phyloP scores from a whole-genome alignment of 2,888 invertebrate genomes.

The Agrotis ipsilon region DNA sequence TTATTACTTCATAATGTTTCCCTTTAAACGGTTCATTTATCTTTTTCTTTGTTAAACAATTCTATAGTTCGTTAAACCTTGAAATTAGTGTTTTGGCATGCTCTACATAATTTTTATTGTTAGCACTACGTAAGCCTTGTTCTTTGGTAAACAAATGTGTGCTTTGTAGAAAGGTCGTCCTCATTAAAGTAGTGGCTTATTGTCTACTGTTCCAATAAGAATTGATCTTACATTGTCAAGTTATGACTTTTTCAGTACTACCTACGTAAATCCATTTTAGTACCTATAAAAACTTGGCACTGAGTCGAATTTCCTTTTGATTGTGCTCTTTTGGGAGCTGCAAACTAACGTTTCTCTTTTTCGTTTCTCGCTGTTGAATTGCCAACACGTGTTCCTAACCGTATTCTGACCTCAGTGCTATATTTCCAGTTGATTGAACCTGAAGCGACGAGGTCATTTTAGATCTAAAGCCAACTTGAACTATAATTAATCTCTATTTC shows the following conservation, averaged over 20 bases:
- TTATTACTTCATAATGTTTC: slow-evolving; percentile 47
- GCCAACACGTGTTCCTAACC: slow-evolving; percentile 9
- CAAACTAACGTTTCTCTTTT: slow-evolving; percentile 5
- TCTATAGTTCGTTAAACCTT: slow-evolving; percentile 49
- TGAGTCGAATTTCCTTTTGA: slow-evolving; percentile 26
- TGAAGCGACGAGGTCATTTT: neutral
- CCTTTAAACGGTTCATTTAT: slow-evolving; percentile 37
- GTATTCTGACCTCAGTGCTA: neutral
- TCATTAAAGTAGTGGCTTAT: slow-evolving; percentile 26
- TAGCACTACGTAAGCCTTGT: slow-evolving; percentile 51
- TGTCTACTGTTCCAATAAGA: slow-evolving; percentile 6
- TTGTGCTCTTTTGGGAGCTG: slow-evolving; percentile 15
- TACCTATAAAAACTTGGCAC: slow-evolving; percentile 35
- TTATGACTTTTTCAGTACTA: slow-evolving; percentile 24
- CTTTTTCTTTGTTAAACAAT: slow-evolving; percentile 45
- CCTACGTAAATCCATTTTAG: slow-evolving; percentile 33
- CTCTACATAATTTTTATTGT: slow-evolving; percentile 64
- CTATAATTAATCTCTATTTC: neutral
- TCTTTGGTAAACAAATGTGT: slow-evolving; percentile 51
- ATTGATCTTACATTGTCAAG: slow-evolving; percentile 22
- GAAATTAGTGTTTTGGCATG: slow-evolving; percentile 61
- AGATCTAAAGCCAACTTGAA: neutral
- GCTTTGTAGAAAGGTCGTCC: slow-evolving; percentile 45
- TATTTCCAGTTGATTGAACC: neutral
- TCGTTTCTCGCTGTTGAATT: slow-evolving; percentile 11